Conservation (phyloP, 2,888 invertebrate species). For the Polymixis flavicincta region DNA sequence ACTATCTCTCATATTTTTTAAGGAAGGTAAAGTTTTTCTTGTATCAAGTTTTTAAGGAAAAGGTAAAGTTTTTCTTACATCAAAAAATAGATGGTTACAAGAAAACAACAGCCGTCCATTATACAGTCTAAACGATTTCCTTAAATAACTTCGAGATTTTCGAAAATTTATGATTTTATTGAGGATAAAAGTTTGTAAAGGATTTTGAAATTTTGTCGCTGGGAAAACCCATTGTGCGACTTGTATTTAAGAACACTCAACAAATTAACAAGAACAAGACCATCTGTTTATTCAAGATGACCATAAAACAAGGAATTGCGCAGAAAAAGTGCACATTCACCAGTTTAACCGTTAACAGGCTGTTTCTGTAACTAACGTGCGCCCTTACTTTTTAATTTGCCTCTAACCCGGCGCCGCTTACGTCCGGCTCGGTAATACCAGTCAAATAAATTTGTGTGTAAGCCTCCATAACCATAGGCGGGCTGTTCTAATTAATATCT, state of each 20-base stretch:
- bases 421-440: conserved; percentile 49
- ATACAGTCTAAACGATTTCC: no score
- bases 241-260: background rate
- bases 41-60: no score
- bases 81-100: no score
- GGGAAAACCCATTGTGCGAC: no score
- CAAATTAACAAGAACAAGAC: background rate
- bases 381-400: conserved; percentile 50
- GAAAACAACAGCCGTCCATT: no score
- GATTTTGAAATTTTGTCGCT: no score
- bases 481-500: conserved; percentile 62
- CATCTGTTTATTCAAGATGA: background rate
- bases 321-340: conserved; percentile 22
- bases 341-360: conserved; percentile 16
- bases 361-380: conserved; percentile 29
- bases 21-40: no score
- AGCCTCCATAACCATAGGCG: conserved; percentile 54
- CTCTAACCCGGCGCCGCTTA: conserved; percentile 36
- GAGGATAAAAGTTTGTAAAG: no score
- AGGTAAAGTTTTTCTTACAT: no score
- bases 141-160: no score
- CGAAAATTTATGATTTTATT: no score
- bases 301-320: background rate
- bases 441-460: conserved; percentile 63
- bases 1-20: no score